phyloP scores from a whole-genome alignment of 2,797 vertebrate species.

The Phoeniculus purpureus region DNA sequence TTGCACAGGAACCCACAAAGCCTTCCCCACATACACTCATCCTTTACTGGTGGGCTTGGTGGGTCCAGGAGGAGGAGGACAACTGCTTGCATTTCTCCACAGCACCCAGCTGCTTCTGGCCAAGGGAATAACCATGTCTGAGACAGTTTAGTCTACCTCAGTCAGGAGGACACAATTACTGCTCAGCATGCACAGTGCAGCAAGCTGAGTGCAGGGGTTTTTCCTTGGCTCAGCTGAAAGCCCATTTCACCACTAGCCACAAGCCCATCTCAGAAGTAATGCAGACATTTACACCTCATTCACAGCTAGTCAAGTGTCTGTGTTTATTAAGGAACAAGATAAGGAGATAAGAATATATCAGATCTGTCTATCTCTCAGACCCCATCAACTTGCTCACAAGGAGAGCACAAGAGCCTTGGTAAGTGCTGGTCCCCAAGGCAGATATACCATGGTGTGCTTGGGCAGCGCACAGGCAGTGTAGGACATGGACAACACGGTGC shows the following conservation, averaged over 20 bases:
- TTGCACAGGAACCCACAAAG: background rate
- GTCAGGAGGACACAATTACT: background rate
- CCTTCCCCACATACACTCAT: background rate
- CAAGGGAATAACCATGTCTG: background rate
- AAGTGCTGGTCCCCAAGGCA: background rate
- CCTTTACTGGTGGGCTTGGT: background rate
- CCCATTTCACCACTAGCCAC: background rate
- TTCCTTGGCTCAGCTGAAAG: background rate
- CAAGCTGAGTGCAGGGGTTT: background rate
- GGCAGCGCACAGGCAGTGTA: no score
- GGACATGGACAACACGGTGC: no score
- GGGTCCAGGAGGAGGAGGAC: background rate
- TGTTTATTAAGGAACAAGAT: background rate
- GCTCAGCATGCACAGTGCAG: background rate
- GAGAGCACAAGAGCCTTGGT: background rate
- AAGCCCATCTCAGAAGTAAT: background rate
- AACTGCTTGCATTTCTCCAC: background rate
- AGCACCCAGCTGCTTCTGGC: background rate
- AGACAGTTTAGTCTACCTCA: background rate
- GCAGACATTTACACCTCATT: background rate
- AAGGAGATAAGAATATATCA: background rate
- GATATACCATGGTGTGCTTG: no score
- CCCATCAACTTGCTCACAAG: background rate
- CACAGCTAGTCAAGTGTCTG: background rate
- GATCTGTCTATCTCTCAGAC: background rate